Evolutionary conservation across 2,888 invertebrate genomes (phyloP).

Genomic region (Diploptera punctata): DNA sequence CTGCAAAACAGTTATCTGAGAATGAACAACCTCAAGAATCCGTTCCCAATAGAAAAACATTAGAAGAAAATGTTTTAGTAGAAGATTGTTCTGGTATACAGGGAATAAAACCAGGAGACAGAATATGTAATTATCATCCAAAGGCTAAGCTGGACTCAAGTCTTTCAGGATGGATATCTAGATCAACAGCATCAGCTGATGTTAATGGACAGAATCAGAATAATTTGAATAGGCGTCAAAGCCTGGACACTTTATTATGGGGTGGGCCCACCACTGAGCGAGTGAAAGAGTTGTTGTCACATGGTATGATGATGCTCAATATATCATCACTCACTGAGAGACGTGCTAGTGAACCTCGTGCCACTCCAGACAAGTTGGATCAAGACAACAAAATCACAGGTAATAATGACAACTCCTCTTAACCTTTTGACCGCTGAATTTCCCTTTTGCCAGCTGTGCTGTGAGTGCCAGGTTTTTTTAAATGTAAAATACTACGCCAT

Average conservation of each 20-base stretch:
- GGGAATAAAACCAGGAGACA: not conserved
- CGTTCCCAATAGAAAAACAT: not conserved
- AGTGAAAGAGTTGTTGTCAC: conserved; percentile 82
- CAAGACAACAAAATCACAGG: not conserved
- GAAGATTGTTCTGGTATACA: not conserved
- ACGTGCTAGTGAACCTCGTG: conserved; percentile 70
- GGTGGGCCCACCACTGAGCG: conserved; percentile 72
- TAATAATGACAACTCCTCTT: no score
- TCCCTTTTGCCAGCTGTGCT: no score
- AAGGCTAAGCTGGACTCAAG: conserved; percentile 48
- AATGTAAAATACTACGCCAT: no score
- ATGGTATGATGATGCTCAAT: conserved; percentile 76
- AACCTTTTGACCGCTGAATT: no score
- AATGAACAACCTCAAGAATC: not conserved
- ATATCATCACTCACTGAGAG: conserved; percentile 75
- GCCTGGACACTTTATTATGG: conserved; percentile 73
- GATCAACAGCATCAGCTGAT: conserved; percentile 57
- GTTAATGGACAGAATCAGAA: conserved; percentile 48
- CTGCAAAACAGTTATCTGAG: not conserved
- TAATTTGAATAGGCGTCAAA: conserved; percentile 66
- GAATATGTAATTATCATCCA: not conserved
- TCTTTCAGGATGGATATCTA: conserved; percentile 62
- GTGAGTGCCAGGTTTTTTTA: no score
- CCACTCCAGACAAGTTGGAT: not conserved
- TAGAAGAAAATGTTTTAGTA: not conserved